These are phyloP conservation scores for Drosophila histrio DNA, from an alignment of 2,888 invertebrate genomes.

Conservation along the genomic window DNA sequence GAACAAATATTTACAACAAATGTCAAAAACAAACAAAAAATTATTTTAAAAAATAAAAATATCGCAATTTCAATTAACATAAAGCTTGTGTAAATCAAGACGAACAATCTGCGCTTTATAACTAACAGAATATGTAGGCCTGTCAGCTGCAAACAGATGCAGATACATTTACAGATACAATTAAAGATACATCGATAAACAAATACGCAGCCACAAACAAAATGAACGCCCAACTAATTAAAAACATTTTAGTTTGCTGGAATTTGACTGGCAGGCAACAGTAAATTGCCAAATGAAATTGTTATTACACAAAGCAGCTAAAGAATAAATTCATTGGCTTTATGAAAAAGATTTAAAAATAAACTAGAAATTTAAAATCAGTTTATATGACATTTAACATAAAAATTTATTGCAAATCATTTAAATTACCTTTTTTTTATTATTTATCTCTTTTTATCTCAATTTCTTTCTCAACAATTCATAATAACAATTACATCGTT, in stretches of 20 bases:
- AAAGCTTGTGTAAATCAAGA: constrained; percentile 50
- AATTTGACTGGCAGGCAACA: constrained; percentile 36
- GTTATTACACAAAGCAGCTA: constrained; percentile 27
- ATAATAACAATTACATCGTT: not conserved
- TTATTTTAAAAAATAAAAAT: not conserved
- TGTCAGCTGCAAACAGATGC: constrained; percentile 19
- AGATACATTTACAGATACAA: constrained; percentile 10
- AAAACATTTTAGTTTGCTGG: constrained; percentile 47
- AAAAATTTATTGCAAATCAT: not conserved
- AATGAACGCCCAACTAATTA: constrained; percentile 48
- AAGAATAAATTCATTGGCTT: not conserved
- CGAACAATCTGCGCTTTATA: constrained; percentile 34
- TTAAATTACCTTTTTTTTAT: too few species aligned
- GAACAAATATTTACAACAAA: constrained; percentile 51
- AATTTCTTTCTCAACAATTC: not conserved
- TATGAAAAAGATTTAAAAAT: not conserved
- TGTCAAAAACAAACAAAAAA: constrained; percentile 10
- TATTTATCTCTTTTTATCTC: not conserved
- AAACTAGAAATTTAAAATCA: not conserved
- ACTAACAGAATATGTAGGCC: constrained; percentile 26
- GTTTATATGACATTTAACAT: not conserved
- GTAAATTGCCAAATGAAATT: constrained; percentile 31
- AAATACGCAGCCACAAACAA: not conserved
- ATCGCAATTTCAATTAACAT: constrained; percentile 61
- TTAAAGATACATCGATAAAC: not conserved